These are phyloP conservation scores for Paratrypauchen microcephalus DNA, from an alignment of 2,797 vertebrate genomes.

Conservation along the genomic window DNA sequence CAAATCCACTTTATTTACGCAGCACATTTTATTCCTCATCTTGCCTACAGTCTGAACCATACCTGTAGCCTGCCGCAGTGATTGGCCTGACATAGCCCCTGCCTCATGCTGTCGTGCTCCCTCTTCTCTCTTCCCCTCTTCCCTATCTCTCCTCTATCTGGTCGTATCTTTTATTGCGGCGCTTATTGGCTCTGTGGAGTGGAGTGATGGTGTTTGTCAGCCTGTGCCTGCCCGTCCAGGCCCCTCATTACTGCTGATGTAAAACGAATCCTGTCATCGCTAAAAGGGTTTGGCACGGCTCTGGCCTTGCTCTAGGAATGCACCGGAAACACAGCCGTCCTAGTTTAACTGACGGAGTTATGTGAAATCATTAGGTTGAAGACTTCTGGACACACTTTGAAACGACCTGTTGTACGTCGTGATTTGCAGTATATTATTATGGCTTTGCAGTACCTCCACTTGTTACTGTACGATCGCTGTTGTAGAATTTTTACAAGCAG, in stretches of 20 bases:
- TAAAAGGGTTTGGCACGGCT: slow-evolving; percentile 18
- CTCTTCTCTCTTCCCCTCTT: neutral
- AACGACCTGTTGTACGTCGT: neutral
- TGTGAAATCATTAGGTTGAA: neutral
- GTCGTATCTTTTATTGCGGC: neutral
- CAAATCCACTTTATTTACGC: no score
- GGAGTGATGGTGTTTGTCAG: slow-evolving; percentile 23
- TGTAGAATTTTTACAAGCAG: no score
- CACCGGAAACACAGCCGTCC: neutral
- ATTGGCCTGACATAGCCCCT: no score
- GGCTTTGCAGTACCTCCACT: no score
- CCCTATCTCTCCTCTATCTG: neutral
- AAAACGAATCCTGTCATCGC: slow-evolving; percentile 29
- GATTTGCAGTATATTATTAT: neutral
- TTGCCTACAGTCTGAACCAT: no score
- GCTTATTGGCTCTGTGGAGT: slow-evolving; percentile 1
- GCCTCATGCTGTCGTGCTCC: no score
- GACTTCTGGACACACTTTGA: neutral
- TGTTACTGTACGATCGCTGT: no score
- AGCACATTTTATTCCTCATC: no score
- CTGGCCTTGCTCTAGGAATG: neutral
- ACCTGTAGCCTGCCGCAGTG: no score
- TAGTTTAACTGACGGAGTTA: neutral
- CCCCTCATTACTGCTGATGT: slow-evolving; percentile 38
- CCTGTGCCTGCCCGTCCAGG: slow-evolving; percentile 9